A percentile compares a stretch with the other conserved stretches of the same genome.
phyloP scores from a whole-genome alignment of 2,888 invertebrate species.

The Steromphala cineraria region DNA sequence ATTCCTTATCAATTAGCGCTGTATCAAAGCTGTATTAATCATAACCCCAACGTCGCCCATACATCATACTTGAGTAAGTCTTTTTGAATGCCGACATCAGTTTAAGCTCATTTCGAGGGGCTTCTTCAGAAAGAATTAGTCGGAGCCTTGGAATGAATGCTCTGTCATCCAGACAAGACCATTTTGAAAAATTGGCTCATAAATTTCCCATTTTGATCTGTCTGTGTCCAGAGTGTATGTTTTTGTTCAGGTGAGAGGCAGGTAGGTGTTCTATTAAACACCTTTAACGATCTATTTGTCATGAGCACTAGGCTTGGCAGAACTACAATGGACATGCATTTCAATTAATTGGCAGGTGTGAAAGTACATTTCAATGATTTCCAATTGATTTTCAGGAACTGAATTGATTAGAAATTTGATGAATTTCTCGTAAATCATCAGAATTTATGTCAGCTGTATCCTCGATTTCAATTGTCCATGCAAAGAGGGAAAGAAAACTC shows the following conservation, averaged over 20 bases:
- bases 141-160: not conserved
- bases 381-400: too few species aligned
- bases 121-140: not conserved
- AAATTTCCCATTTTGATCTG: not conserved
- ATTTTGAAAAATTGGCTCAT: not conserved
- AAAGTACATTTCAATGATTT: too few species aligned
- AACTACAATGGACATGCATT: too few species aligned
- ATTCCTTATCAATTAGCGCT: conserved; percentile 9
- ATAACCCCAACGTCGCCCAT: not conserved
- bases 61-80: conserved; percentile 15
- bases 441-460: too few species aligned
- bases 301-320: not conserved
- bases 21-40: conserved; percentile 12
- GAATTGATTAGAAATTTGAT: too few species aligned
- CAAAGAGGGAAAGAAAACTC: too few species aligned
- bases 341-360: too few species aligned
- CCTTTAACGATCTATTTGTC: not conserved
- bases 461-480: too few species aligned
- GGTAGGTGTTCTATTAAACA: not conserved
- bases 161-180: not conserved
- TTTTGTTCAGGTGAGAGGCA: not conserved
- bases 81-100: conserved; percentile 13
- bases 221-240: not conserved
- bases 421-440: too few species aligned
- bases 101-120: not conserved